Percentiles rank a stretch among this genome's conserved stretches.
phyloP scores from a whole-genome alignment of 1,140 invertebrate species.

The Bombus pyrosoma region DNA sequence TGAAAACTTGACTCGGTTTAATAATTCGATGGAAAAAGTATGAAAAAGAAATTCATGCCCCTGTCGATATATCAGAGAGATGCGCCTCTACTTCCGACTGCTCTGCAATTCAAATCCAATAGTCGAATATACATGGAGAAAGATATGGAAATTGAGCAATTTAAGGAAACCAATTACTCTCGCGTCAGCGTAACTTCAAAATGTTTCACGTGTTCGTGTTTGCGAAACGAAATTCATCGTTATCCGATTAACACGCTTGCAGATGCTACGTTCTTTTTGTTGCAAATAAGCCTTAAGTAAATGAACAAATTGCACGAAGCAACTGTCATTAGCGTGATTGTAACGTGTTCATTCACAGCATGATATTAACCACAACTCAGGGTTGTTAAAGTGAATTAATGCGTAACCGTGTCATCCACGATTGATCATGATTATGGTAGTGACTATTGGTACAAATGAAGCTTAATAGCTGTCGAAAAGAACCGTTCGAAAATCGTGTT shows the following conservation, averaged over 20 bases:
- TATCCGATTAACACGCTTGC: neutral
- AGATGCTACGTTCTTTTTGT: neutral
- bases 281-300: neutral
- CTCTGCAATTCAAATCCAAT: constrained; percentile 6
- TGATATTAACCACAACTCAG: neutral
- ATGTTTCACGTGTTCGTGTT: neutral
- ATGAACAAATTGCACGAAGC: neutral
- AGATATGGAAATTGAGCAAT: constrained; percentile 8
- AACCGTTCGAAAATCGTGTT: too few species aligned
- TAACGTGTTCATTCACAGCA: neutral
- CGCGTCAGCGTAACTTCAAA: neutral
- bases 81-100: neutral
- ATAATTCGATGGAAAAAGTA: neutral
- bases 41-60: neutral
- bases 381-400: neutral
- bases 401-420: neutral
- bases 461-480: neutral
- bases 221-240: neutral
- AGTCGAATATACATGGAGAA: neutral
- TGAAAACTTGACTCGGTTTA: neutral
- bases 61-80: neutral
- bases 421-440: neutral
- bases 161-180: neutral
- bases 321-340: neutral
- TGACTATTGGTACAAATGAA: neutral